A percentile compares a stretch with the other conserved stretches of the same genome.
Evolutionary conservation across 2,113 vertebrate genomes (phyloP).

Genomic region (Delphinapterus leucas): DNA sequence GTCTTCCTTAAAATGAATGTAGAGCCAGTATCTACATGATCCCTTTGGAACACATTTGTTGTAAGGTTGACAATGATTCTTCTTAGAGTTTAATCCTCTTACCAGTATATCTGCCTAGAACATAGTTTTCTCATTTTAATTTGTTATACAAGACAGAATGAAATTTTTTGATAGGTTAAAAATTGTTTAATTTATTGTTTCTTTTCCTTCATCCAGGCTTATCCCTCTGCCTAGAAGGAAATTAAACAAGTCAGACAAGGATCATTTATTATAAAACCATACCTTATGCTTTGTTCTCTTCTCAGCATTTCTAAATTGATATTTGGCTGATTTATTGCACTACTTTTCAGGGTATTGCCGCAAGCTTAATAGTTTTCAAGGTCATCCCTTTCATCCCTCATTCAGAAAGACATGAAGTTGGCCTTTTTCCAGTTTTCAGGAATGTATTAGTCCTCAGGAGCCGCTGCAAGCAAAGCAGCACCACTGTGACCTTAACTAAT

Average conservation of each 20-base stretch:
- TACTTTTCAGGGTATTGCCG: constrained; percentile 33
- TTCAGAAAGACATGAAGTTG: constrained; percentile 23
- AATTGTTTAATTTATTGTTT: constrained; percentile 27
- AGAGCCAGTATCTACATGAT: background rate
- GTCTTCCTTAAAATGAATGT: background rate
- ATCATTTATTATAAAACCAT: constrained; percentile 25
- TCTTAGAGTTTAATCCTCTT: constrained; percentile 3
- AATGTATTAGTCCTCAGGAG: constrained; percentile 11
- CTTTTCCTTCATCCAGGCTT: constrained; percentile 13
- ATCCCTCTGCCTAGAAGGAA: constrained; percentile 12
- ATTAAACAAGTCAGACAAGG: constrained; percentile 29
- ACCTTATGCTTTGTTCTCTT: background rate
- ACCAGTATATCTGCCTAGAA: background rate
- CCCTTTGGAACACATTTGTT: background rate
- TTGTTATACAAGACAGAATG: background rate
- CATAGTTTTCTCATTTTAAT: constrained; percentile 53
- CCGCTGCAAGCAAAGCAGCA: background rate
- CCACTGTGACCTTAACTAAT: background rate
- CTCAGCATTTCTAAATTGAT: constrained; percentile 46
- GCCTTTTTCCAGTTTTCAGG: constrained; percentile 11
- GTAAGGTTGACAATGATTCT: background rate
- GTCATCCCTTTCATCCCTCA: constrained; percentile 37
- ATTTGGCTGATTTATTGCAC: constrained; percentile 46
- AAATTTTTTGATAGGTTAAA: constrained; percentile 7
- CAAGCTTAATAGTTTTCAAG: constrained; percentile 50